These are phyloP conservation scores for Dinoponera quadriceps DNA, from an alignment of 1,140 invertebrate genomes.

Conservation along the genomic window DNA sequence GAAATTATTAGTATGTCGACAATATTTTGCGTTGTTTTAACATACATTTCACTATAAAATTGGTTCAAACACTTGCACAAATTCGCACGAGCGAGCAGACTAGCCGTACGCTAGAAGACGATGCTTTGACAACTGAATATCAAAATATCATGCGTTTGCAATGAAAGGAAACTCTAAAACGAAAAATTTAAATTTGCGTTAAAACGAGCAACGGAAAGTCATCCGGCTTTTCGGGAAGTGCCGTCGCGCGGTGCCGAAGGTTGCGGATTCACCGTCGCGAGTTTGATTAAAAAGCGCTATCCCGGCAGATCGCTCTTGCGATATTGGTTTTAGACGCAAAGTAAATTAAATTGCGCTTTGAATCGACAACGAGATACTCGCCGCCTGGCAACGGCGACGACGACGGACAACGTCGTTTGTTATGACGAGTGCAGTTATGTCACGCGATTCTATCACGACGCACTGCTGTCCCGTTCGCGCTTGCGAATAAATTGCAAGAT, in stretches of 20 bases:
- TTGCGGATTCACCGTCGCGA: neutral
- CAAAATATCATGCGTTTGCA: neutral
- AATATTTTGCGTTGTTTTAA: too few relatives aligned
- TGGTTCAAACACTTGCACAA: neutral
- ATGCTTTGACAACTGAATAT: neutral
- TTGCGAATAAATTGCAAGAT: neutral
- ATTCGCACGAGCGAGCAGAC: neutral
- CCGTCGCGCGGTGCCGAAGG: too few relatives aligned
- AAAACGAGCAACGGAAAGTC: neutral
- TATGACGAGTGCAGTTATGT: slow-evolving; percentile 2
- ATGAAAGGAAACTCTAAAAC: too few relatives aligned
- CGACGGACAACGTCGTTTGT: neutral
- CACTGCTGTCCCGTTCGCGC: neutral
- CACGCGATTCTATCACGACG: neutral
- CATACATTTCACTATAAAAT: neutral
- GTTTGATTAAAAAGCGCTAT: neutral
- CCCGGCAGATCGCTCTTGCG: neutral
- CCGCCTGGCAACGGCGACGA: too few relatives aligned
- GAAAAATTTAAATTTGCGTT: neutral
- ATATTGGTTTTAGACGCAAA: neutral
- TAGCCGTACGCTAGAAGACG: neutral
- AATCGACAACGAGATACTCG: neutral
- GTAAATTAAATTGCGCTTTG: slow-evolving; percentile 18
- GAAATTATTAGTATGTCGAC: too few relatives aligned
- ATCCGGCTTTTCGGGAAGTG: neutral